phyloP scores from a whole-genome alignment of 1,140 invertebrate species.

The Pemphigus obesinymphae region DNA sequence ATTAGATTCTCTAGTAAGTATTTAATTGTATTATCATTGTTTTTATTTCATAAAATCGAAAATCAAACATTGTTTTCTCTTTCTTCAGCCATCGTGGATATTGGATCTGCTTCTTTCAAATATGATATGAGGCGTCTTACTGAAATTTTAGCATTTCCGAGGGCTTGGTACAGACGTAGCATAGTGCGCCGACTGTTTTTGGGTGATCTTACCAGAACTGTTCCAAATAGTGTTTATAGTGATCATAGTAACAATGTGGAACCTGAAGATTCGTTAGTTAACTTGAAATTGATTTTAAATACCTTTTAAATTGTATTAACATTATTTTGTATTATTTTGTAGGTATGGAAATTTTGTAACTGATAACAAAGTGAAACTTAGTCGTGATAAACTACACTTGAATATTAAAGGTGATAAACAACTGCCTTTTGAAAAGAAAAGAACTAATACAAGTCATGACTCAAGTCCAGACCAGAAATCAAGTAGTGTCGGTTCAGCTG shows the following conservation, averaged over 20 bases:
- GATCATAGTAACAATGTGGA: constrained; percentile 40
- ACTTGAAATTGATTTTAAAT: background rate
- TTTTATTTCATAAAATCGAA: too few species aligned
- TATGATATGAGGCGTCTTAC: constrained; percentile 97
- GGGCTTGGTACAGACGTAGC: constrained; percentile 93
- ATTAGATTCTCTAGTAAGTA: constrained; percentile 87
- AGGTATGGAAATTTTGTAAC: constrained; percentile 18
- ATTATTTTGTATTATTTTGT: background rate
- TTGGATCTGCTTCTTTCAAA: constrained; percentile 96
- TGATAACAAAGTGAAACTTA: background rate
- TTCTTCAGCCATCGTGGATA: constrained; percentile 79
- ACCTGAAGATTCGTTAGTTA: constrained; percentile 24
- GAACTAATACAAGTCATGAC: constrained; percentile 51
- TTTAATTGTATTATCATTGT: background rate
- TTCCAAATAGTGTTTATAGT: constrained; percentile 26
- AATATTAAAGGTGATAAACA: constrained; percentile 36
- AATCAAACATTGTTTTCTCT: constrained; percentile 20
- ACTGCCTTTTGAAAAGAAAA: constrained; percentile 9
- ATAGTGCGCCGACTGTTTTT: constrained; percentile 89
- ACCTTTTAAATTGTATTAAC: background rate
- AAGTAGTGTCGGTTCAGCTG: constrained; percentile 51
- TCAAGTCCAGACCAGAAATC: constrained; percentile 54
- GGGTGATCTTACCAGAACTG: constrained; percentile 61
- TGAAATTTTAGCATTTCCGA: constrained; percentile 95
- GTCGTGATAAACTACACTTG: constrained; percentile 30